Evolutionary conservation across 1,140 invertebrate genomes (phyloP), one percentile per base, ranked within the genome.

Genomic region (Sitobion miscanthi): DNA sequence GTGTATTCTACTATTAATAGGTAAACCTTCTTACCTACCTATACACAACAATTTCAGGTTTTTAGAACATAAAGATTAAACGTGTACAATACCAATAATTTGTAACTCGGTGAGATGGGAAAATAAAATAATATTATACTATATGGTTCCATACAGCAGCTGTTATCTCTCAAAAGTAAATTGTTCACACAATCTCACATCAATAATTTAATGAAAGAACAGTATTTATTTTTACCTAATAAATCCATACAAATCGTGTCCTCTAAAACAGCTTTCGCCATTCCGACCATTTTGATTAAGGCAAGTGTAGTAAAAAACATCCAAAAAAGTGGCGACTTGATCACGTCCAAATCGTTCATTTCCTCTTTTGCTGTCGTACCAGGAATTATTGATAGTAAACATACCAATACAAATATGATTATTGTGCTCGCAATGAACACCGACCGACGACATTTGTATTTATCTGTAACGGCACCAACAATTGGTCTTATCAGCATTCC

Each of bases 401-500:
- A 8, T 11, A 82, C 54, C 47, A 90, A 62, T 30, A 62, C 35
- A 7, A 90, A 42, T 0, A 35, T 62, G 17, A 89, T 38, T 47
- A 83, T 38, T 8, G 54, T 52, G 11, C n/a, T 77, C 9, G 8
- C 20, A 87, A 98, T 95, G 94, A 98, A 98, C 88, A 98, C 95
- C 25, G 95, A 94, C 95, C 98, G 98, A 94, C 98, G 97, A 91
- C 96, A 96, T 94, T 96, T 96, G 94, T 97, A 97, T 94, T 96
- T 96, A 95, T 98, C 98, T 6, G 98, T 97, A 82, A 98, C 95
- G 20, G 96, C 96, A 47, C 98, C 98, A 95, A 98, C 97, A 0
- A 97, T 93, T 3, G 98, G 97, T 95, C 98, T 98, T 0, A 97
- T 97, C 90, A 98, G 94, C 94, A 98, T 96, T 45, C 97, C 97